Base-by-base conservation (phyloP, 2,797 vertebrate genomes). In the Bradypus variegatus region DNA sequence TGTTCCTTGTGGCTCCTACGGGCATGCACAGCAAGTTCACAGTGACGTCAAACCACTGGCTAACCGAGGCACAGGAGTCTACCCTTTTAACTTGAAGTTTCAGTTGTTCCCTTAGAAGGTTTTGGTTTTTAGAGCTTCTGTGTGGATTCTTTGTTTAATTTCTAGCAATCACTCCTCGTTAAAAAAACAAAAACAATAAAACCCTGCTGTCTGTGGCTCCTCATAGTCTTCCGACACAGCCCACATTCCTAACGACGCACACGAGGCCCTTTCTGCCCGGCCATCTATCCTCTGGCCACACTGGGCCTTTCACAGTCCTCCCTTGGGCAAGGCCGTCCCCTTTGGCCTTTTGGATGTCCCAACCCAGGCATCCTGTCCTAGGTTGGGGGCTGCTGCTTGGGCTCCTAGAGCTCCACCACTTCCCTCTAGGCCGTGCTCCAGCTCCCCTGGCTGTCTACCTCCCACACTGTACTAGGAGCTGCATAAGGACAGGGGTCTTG, bases 401-500 rank as follows among this genome's bases (percentile, higher is more conserved):
- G 53, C 18, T 60, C 33, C 69, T 3, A 2, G 53, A 25, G 53
- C 75, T 55, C 78, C 8, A 18, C 87, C 19, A 14, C 3, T 0
- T 48, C 8, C n/a, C 41, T 18, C 38, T 33, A 36, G 36, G 85
- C 64, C 73, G 33, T 58, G 2, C 38, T 73, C 58, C 12, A 58
- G 69, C 38, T 41, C 9, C 76, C 58, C 36, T 4, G 27, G 67
- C 21, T 15, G 1, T 29, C 62, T 64, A 65, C 73, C 75, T 73
- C 75, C 67, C 29, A 12, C 0, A 2, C 48, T 33, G 27, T 23
- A n/a, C 29, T 60, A 38, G 67, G 53, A 79, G 16, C 69, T 33
- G 7, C 14, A 0, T 29, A 5, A 77, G 65, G 80, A 27, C 1
- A 0, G 62, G 11, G 45, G 14, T 25, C 0, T 0, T 33, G 88